phyloP scores from a whole-genome alignment of 1,140 invertebrate genomes.

The Vanessa atalanta region DNA sequence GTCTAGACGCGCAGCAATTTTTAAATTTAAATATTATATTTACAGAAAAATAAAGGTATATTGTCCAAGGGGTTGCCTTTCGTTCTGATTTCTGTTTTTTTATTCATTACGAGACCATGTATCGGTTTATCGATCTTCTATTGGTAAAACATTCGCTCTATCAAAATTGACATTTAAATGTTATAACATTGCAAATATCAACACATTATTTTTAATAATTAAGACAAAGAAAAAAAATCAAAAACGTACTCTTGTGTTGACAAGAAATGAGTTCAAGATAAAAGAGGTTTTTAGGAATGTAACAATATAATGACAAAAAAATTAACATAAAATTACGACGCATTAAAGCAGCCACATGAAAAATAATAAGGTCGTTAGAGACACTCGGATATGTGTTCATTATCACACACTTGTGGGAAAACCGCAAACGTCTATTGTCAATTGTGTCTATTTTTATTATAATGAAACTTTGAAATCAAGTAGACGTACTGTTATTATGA shows the following conservation, averaged over 20 bases:
- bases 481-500: background rate
- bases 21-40: no score
- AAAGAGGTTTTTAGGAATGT: background rate
- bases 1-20: no score
- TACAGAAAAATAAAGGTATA: no score
- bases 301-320: background rate
- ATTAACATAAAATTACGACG: slow-evolving; percentile 1
- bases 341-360: background rate
- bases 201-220: background rate
- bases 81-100: no score
- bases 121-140: no score
- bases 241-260: background rate
- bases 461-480: slow-evolving; percentile 2
- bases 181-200: background rate
- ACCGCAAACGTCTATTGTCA: slow-evolving; percentile 20
- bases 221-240: background rate
- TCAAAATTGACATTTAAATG: no score
- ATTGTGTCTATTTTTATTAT: slow-evolving; percentile 18
- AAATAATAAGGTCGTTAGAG: slow-evolving; percentile 13
- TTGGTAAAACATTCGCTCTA: no score
- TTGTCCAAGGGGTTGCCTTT: no score
- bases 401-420: slow-evolving; percentile 30
- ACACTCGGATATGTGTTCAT: slow-evolving; percentile 15
- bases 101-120: no score
- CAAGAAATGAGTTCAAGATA: background rate